Evolutionary conservation across 2,797 vertebrate species (phyloP), one percentile per base, ranked within the genome.

Genomic region (Malacoctenus gilli): DNA sequence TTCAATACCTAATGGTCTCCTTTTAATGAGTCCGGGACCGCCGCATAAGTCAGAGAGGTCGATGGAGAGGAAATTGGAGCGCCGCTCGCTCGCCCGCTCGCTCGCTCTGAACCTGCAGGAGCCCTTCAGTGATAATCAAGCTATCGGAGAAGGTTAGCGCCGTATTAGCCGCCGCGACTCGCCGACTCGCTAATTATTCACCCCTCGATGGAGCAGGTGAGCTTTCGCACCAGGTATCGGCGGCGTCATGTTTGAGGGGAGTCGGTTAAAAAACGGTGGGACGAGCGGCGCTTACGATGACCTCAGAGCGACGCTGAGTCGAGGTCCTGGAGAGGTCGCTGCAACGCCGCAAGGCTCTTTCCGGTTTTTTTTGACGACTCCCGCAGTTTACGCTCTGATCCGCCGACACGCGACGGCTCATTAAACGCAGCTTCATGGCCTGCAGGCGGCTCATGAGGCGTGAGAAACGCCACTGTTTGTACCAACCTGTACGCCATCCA

Each of bases 41-140:
- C 47, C 61, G 51, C 59, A 58, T 65, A 56, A 73, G 72, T 77
- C 46, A 65, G 79, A 87, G 59, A 49, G 60, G 54, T 58, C 71
- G 80, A 68, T 84, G 74, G 78, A 75, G 53, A 73, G 19, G 35
- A 60, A 65, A 72, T 60, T 57, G 47, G 49, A 76, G 62, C 55
- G 52, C 62, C 43, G 77, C 63, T 67, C 39, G 62, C 72, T 5
- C 7, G 56, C 51, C 37, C 18, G 12, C n/a, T n/a, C n/a, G 1
- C 44, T 57, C 30, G 19, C 46, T 75, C 35, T 75, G 72, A 75
- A 85, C 71, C 63, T 48, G n/a, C 37, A 31, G 59, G 64, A 80
- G 70, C 73, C 71, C 82, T 75, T 70, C 60, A 47, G 65, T 71
- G 59, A 79, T 88, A 80, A 85, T 85, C 70, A 83, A 82, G 57